phyloP scores from a whole-genome alignment of 2,888 invertebrate genomes.

The Lithophane ornitopus region DNA sequence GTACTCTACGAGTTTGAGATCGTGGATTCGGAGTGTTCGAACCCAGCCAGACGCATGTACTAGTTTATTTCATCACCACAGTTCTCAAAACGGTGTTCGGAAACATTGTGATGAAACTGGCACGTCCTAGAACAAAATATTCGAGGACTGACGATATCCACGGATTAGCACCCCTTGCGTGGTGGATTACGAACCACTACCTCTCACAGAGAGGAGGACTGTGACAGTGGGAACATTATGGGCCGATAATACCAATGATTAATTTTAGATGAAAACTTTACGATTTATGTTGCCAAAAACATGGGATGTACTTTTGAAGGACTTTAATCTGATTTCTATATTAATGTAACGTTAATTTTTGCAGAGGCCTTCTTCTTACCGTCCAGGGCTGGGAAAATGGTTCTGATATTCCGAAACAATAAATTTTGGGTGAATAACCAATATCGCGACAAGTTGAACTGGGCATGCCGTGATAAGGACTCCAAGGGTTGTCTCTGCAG shows the following conservation, averaged over 20 bases:
- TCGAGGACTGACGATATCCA: too few relatives aligned
- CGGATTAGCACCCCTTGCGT: too few relatives aligned
- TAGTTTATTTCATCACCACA: not conserved
- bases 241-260: not conserved
- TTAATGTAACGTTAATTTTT: slow-evolving; percentile 52
- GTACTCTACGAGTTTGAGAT: not conserved
- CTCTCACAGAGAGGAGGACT: too few relatives aligned
- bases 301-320: not conserved
- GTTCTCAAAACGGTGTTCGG: not conserved
- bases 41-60: not conserved
- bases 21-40: not conserved
- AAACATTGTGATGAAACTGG: not conserved
- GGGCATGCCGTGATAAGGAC: slow-evolving; percentile 89
- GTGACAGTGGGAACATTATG: not conserved
- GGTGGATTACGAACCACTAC: not conserved
- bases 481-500: slow-evolving; percentile 84
- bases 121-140: not conserved
- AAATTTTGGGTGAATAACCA: slow-evolving; percentile 89
- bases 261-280: not conserved
- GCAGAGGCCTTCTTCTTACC: slow-evolving; percentile 87
- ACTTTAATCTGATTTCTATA: slow-evolving; percentile 7
- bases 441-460: slow-evolving; percentile 86
- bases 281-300: not conserved
- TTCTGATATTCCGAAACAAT: slow-evolving; percentile 85
- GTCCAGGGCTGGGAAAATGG: slow-evolving; percentile 87